Evolutionary conservation across 2,797 vertebrate genomes (phyloP).

Genomic region (Alosa sapidissima): DNA sequence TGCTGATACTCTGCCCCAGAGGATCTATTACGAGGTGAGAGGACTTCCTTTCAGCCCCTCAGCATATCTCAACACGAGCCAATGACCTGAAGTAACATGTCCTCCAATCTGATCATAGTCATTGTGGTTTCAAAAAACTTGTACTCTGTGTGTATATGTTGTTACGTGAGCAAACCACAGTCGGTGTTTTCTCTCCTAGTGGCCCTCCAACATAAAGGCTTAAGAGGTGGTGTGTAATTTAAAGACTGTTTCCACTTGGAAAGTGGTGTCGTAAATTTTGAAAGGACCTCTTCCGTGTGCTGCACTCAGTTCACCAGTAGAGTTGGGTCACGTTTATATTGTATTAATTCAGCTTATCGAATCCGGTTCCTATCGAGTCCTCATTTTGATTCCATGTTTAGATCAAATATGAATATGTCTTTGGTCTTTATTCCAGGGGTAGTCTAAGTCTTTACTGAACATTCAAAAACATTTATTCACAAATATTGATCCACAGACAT

Average conservation of each 20-base stretch:
- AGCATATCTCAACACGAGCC: background rate
- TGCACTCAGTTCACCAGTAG: too few species aligned
- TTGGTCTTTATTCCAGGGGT: too few species aligned
- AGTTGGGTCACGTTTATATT: too few species aligned
- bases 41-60: background rate
- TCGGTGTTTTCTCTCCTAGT: background rate
- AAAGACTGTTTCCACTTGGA: slow-evolving; percentile 2
- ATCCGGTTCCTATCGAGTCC: too few species aligned
- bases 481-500: too few species aligned
- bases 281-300: background rate
- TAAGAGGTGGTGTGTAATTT: background rate
- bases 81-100: background rate
- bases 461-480: too few species aligned
- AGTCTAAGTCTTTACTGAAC: too few species aligned
- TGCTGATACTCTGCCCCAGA: background rate
- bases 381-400: too few species aligned
- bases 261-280: slow-evolving; percentile 6
- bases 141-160: background rate
- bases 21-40: background rate
- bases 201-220: background rate
- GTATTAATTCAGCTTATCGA: too few species aligned
- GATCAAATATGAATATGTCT: too few species aligned
- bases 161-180: background rate
- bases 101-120: background rate
- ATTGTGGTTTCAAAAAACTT: background rate